Percentiles rank a stretch among this genome's conserved stretches.
Conservation (phyloP, 2,888 invertebrate species). For the Philereme vetulata region DNA sequence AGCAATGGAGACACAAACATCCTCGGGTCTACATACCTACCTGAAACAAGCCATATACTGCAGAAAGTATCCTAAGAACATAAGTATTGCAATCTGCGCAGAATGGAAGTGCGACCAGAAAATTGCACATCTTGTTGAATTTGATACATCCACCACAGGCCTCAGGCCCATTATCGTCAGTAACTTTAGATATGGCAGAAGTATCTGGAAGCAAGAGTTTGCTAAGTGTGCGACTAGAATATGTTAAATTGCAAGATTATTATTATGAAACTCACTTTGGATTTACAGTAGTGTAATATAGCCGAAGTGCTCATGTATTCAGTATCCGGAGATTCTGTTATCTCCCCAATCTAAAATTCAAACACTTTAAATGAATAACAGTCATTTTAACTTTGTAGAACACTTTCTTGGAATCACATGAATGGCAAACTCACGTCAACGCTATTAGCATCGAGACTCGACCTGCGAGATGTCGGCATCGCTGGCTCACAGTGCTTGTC, state of each 20-base stretch:
- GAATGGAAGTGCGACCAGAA: conserved; percentile 88
- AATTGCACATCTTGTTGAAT: conserved; percentile 83
- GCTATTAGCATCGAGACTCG: conserved; percentile 76
- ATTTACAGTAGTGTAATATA: conserved; percentile 91
- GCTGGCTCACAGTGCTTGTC: conserved; percentile 67
- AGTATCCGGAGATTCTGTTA: conserved; percentile 86
- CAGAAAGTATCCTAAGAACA: conserved; percentile 88
- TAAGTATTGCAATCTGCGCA: conserved; percentile 85
- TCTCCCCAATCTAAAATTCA: conserved; percentile 86
- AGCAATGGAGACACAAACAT: too few relatives aligned
- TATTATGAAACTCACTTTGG: conserved; percentile 77
- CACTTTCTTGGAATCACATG: not conserved
- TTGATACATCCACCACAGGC: conserved; percentile 86
- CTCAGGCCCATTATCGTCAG: conserved; percentile 90
- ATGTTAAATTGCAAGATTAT: too few relatives aligned
- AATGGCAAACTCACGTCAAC: conserved; percentile 71
- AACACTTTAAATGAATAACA: conserved; percentile 10
- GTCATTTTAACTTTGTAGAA: conserved; percentile 4
- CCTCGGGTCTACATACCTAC: conserved; percentile 57
- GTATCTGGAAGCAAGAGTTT: conserved; percentile 74
- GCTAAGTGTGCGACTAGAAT: not conserved
- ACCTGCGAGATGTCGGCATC: conserved; percentile 75
- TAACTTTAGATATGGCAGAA: conserved; percentile 89
- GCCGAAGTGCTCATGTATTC: conserved; percentile 90
- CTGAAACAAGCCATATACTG: conserved; percentile 92